phyloP scores from a whole-genome alignment of 2,888 invertebrate genomes.

The Atrina japonica region DNA sequence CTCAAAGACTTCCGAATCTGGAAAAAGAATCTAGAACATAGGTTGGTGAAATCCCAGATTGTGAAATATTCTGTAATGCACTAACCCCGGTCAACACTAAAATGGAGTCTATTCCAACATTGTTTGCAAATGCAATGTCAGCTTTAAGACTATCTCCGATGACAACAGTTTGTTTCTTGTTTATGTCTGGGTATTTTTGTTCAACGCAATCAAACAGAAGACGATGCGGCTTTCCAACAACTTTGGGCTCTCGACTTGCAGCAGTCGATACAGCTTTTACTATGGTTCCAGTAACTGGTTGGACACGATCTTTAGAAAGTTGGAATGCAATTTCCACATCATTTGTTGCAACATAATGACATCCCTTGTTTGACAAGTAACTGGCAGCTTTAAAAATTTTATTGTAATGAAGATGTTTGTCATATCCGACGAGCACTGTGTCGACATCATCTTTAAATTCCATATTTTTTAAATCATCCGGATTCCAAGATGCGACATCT shows the following conservation, averaged over 20 bases:
- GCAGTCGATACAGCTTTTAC: conserved; percentile 61
- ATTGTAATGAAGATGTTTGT: conserved; percentile 93
- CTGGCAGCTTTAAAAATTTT: conserved; percentile 95
- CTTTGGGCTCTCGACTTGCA: conserved; percentile 55
- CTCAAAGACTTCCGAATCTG: too few species aligned
- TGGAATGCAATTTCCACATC: conserved; percentile 60
- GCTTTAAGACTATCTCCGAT: conserved; percentile 69
- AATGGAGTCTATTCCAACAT: conserved; percentile 66
- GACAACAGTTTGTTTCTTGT: conserved; percentile 59
- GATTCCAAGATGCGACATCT: conserved; percentile 54
- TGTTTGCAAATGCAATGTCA: conserved; percentile 69
- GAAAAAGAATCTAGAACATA: conserved; percentile 58
- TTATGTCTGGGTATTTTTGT: conserved; percentile 52
- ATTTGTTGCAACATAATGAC: conserved; percentile 94
- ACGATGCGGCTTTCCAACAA: conserved; percentile 69
- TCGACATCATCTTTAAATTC: conserved; percentile 83
- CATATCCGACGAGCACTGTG: conserved; percentile 96
- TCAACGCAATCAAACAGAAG: conserved; percentile 64
- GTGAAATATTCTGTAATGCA: conserved; percentile 42
- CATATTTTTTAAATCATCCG: conserved; percentile 55
- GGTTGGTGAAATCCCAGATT: conserved; percentile 53
- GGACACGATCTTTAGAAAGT: conserved; percentile 47
- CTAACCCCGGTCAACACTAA: conserved; percentile 66
- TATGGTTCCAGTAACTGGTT: conserved; percentile 68
- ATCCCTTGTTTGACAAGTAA: conserved; percentile 90